phyloP scores from a whole-genome alignment of 2,888 invertebrate species.

The Ectropis crepuscularia region DNA sequence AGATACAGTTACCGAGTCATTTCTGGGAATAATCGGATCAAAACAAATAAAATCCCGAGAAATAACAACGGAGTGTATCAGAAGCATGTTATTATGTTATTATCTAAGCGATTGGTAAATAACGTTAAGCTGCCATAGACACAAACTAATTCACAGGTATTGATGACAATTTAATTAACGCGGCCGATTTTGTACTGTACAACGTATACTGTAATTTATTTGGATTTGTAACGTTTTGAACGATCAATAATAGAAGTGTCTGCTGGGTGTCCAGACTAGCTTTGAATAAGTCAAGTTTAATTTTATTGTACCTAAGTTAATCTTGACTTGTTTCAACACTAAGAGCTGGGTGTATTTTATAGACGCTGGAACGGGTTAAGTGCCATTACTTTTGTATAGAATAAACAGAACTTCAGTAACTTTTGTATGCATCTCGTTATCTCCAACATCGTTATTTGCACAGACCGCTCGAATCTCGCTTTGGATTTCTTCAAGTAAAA shows the following conservation, averaged over 20 bases:
- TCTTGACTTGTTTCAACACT: conserved; percentile 10
- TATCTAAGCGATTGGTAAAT: conserved; percentile 27
- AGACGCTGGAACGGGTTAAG: conserved; percentile 38
- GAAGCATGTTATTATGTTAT: conserved; percentile 31
- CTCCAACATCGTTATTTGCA: conserved; percentile 64
- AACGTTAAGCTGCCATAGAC: conserved; percentile 23
- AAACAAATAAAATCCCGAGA: conserved; percentile 8
- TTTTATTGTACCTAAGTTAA: too few species aligned
- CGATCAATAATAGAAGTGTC: neutral
- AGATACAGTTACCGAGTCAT: conserved; percentile 51
- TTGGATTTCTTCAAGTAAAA: conserved; percentile 43
- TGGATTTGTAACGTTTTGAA: neutral
- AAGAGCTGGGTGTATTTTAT: conserved; percentile 19
- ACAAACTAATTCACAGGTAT: conserved; percentile 14
- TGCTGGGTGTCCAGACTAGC: conserved; percentile 6
- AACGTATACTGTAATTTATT: too few species aligned
- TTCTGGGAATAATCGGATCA: conserved; percentile 11
- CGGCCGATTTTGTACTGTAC: neutral
- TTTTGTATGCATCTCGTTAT: conserved; percentile 72
- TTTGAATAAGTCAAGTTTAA: conserved; percentile 3
- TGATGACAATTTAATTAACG: conserved; percentile 10
- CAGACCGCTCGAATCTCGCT: conserved; percentile 52
- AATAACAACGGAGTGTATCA: conserved; percentile 29
- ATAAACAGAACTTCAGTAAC: conserved; percentile 52
- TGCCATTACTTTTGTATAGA: conserved; percentile 44